Evolutionary conservation across 2,113 vertebrate species (phyloP), one percentile per base, ranked within the genome.

Genomic region (Ophthalmolycus amberensis): DNA sequence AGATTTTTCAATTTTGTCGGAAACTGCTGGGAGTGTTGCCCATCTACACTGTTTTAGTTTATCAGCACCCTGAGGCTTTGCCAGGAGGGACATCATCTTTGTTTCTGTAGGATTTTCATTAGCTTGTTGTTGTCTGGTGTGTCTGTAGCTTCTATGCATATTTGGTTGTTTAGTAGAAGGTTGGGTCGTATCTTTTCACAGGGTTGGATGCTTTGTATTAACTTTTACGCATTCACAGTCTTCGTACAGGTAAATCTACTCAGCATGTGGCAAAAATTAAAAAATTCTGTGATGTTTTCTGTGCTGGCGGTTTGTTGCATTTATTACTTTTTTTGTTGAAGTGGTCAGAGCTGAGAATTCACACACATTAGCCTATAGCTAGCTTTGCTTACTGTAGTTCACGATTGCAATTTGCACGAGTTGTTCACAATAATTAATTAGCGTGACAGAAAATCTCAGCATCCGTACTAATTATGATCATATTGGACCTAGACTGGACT

Each of bases 11-110:
- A 54, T 85, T 86, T 85, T 69, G 81, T 27, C 81, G 90, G 77
- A 88, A 89, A 91, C 79, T 88, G 90, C 88, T 71, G 88, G 88
- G 82, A 91, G 84, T 62, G 66, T 48, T 84, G 82, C 88, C 84
- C 86, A 87, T 85, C 84, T 40, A 68, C 79, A 62, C 48, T 63
- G 84, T 72, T 86, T 87, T 66, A 83, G 81, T 88, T 83, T 79
- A 88, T 74, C 86, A 65, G 79, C 88, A 77, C 74, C 88, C 79
- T 0, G 40, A 75, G 81, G 85, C 69, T 73, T 84, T 73, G 80
- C 83, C 85, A 75, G 70, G 59, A 85, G 87, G 80, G 66, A 71
- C 34, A 25, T 67, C 77, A 48, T 84, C 75, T 85, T 77, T 74
- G 71, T 73, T 64, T 62, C 58, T 65, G 79, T 70, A 63, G 63